A percentile compares a stretch with the other conserved stretches of the same genome.
Conservation (phyloP, 1,140 invertebrate genomes). For the Drosophila murphyi region DNA sequence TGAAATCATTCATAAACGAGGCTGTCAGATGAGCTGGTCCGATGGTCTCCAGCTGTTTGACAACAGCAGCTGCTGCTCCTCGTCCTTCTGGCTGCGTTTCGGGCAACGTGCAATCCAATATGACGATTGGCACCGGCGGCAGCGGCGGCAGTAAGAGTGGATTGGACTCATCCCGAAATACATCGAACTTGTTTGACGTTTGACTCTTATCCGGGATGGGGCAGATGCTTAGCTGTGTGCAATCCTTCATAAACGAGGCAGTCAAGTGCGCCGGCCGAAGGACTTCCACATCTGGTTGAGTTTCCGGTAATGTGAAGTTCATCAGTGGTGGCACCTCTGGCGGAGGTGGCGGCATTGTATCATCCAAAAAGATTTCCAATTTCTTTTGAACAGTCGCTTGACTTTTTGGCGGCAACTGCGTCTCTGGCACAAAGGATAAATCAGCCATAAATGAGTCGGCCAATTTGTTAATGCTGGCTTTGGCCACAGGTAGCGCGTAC, state of each 20-base stretch:
- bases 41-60: constrained; percentile 16
- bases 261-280: constrained; percentile 37
- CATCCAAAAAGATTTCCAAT: constrained; percentile 66
- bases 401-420: constrained; percentile 25
- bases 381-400: constrained; percentile 20
- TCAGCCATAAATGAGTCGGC: constrained; percentile 66
- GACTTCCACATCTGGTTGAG: constrained; percentile 25
- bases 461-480: constrained; percentile 20
- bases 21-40: constrained; percentile 42
- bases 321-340: constrained; percentile 2
- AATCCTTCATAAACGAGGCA: constrained; percentile 44
- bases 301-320: constrained; percentile 51
- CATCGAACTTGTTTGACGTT: constrained; percentile 40
- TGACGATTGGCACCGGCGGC: background rate
- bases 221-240: constrained; percentile 31
- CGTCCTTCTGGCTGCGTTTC: constrained; percentile 29
- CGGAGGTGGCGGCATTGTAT: constrained; percentile 40
- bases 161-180: constrained; percentile 58
- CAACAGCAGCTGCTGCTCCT: background rate
- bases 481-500: background rate
- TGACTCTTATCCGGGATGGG: constrained; percentile 5
- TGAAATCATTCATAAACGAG: constrained; percentile 71
- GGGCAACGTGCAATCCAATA: constrained; percentile 31
- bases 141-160: constrained; percentile 4
- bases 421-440: constrained; percentile 70